Evolutionary conservation across 2,888 invertebrate species (phyloP), one percentile per base, ranked within the genome.

Genomic region (Cataglyphis albicans): DNA sequence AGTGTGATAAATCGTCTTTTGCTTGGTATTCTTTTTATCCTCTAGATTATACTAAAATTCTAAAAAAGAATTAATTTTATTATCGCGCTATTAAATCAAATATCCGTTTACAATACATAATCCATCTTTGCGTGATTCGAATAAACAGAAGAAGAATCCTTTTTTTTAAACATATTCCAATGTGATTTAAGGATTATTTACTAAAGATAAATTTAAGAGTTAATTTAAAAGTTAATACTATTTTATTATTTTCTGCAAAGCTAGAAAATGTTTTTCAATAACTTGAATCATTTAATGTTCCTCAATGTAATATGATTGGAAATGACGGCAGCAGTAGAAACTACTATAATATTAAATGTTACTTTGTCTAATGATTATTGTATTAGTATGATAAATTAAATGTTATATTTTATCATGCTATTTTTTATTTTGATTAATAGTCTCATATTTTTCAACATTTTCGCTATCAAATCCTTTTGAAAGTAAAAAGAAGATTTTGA

Each of bases 1-100:
- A 73, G 52, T 52, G 48, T 83, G 83, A 83, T 72, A 65, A 67
- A 83, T 83, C 73, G 41, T 59, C 57, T 61, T 44, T 72, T 35
- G 44, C 38, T 25, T 41, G 21, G 44, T 12, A 25, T 32, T 18
- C 7, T 18, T 48, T 64, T 61, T 61, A 81, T 81, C 12, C 52
- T 25, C 65, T 64, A 81, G 61, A 6, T 29, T 25, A 15, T 15
- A 25, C n/a, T 80, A 80, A 80, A 80, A 81, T 72, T 55, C 18
- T 59, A 38, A 52, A 52, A 29, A n/a, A 59, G 35, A 57, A 72
- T 82, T 61, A 67, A 76, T 82, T 75, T 82, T 75, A 67, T 82
- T 75, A 65, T 76, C 67, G 44, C 61, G 61, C 32, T 41, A 80
- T 80, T 61, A 80, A 72, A 67, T 67, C 57, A 52, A 10, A 18